Base-by-base conservation (phyloP, 2,113 vertebrate genomes). In the Cephalopholis sonnerati region DNA sequence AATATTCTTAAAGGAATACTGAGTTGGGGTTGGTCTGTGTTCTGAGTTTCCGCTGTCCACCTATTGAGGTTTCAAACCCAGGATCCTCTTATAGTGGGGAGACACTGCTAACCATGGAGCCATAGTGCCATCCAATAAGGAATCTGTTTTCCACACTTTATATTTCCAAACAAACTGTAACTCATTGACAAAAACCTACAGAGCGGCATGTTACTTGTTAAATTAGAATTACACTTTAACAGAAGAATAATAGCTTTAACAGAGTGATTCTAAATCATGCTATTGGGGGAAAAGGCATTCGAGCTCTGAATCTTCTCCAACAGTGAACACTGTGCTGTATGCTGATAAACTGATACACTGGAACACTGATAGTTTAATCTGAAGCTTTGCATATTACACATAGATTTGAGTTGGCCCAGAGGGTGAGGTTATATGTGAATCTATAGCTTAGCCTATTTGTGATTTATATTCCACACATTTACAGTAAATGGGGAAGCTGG, bases 361-460 rank as follows among this genome's bases (percentile, higher is more conserved):
- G 69, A 63, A n/a, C 53, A 54, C 5, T 55, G 41, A 36, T 25
- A 1, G 11, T 51, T 32, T 84, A 82, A 81, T 75, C 53, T 81
- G 22, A 65, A 7, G 66, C 65, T 66, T 81, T 76, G 64, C 51
- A 64, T 87, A 73, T 73, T 89, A 89, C 54, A 58, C 79, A 80
- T n/a, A 65, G 75, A 83, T 87, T 76, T 69, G 63, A 77, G 69
- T 78, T 68, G 73, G 55, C 74, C 91, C 77, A 39, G 27, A 83
- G 85, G 87, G 57, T 79, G 63, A 82, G 55, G 91, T 86, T 90
- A 80, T 73, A 76, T 68, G 48, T n/a, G 24, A 88, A 81, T 87
- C 76, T 70, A 68, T 62, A 82, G 51, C 70, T 78, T 18, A 59
- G 54, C 62, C 22, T 57, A 24, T 83, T 86, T 81, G n/a, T 22